Conservation (phyloP, 2,888 invertebrate species). For the Cyclophora punctaria region DNA sequence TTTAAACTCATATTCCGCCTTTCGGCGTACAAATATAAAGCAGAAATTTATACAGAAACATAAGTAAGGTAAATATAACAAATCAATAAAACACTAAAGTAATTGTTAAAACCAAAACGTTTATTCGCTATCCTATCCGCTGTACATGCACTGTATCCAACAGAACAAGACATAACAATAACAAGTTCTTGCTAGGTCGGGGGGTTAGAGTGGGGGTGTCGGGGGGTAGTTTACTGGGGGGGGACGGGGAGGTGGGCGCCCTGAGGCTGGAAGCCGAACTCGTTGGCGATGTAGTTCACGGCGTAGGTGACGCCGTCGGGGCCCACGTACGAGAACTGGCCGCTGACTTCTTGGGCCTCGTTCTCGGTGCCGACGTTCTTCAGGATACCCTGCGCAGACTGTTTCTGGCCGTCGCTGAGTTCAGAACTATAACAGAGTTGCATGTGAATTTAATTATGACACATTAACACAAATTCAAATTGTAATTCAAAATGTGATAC, state of each 20-base stretch:
- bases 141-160: conserved; percentile 18
- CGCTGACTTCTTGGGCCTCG: conserved; percentile 62
- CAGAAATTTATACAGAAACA: no score
- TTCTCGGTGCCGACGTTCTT: conserved; percentile 59
- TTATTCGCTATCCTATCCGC: conserved; percentile 29
- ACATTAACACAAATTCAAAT: no score
- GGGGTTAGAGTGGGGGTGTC: conserved; percentile 12
- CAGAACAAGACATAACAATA: conserved; percentile 14
- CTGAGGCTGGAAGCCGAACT: conserved; percentile 68
- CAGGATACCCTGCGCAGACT: conserved; percentile 45
- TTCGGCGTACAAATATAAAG: no score
- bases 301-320: conserved; percentile 60
- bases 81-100: conserved; percentile 1
- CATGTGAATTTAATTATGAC: no score
- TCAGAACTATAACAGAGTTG: no score
- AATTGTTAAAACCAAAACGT: conserved; percentile 13
- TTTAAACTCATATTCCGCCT: no score
- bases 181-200: conserved; percentile 12
- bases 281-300: conserved; percentile 66
- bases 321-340: conserved; percentile 59
- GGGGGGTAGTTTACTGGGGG: conserved; percentile 10
- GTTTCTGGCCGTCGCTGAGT: conserved; percentile 38
- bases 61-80: neutral
- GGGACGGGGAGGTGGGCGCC: conserved; percentile 42
- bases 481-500: no score